Evolutionary conservation across 2,888 invertebrate species (phyloP).

Genomic region (Ariolimax columbianus): DNA sequence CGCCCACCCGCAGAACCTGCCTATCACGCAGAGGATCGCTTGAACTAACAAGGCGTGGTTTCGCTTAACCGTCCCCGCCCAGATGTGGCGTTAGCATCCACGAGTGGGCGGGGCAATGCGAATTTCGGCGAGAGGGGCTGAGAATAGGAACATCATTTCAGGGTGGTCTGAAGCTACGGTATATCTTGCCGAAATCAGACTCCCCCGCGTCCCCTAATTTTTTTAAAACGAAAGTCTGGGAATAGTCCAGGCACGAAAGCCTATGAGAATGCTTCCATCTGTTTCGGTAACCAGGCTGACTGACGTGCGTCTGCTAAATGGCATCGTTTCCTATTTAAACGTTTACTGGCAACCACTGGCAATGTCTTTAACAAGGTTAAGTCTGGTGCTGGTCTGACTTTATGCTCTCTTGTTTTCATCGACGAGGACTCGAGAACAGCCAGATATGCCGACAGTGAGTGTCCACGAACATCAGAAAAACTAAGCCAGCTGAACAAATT

Average conservation of each 20-base stretch:
- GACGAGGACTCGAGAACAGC: too few relatives aligned
- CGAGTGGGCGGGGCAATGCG: not conserved
- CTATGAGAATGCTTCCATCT: constrained; percentile 44
- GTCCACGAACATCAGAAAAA: too few relatives aligned
- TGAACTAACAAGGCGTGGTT: constrained; percentile 11
- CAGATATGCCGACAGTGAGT: too few relatives aligned
- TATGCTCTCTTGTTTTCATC: too few relatives aligned
- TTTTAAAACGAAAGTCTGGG: not conserved
- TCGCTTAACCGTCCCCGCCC: not conserved
- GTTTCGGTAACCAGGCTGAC: not conserved
- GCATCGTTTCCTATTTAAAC: constrained; percentile 20
- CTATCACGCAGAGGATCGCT: not conserved
- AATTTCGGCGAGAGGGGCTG: not conserved
- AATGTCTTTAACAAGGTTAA: too few relatives aligned
- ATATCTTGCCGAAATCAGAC: not conserved
- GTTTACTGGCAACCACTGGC: too few relatives aligned
- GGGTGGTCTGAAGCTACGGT: not conserved
- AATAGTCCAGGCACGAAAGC: not conserved
- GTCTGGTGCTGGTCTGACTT: too few relatives aligned
- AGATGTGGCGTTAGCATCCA: not conserved
- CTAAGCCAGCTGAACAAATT: too few relatives aligned
- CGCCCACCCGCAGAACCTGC: not conserved
- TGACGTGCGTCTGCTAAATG: not conserved
- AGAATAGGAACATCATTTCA: not conserved
- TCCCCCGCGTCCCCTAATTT: not conserved